phyloP scores from a whole-genome alignment of 2,888 invertebrate genomes.

The Labia minor region DNA sequence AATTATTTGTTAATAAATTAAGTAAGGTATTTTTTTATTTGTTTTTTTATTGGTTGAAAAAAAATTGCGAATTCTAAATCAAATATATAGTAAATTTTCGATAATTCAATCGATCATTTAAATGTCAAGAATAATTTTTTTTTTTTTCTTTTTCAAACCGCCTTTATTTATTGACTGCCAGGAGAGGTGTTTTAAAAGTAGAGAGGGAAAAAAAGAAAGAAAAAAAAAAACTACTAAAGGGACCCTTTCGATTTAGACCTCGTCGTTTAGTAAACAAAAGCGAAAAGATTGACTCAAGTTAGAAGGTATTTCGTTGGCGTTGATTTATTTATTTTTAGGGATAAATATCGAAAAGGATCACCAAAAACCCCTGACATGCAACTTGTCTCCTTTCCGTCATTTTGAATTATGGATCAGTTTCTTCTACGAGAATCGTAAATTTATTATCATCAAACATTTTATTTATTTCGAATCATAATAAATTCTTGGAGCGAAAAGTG shows the following conservation, averaged over 20 bases:
- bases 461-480: not conserved
- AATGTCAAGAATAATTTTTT: not conserved
- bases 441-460: not conserved
- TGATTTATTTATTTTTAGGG: slow-evolving; percentile 4
- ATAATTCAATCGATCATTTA: not conserved
- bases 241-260: not conserved
- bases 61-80: too few relatives aligned
- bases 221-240: not conserved
- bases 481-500: not conserved
- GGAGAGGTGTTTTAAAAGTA: not conserved
- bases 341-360: not conserved
- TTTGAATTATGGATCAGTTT: slow-evolving; percentile 7
- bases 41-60: too few relatives aligned
- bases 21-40: too few relatives aligned
- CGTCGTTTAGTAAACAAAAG: slow-evolving; percentile 4
- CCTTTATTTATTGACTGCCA: not conserved
- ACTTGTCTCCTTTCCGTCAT: slow-evolving; percentile 5
- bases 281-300: not conserved
- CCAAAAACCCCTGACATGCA: not conserved
- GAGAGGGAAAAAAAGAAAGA: not conserved
- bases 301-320: not conserved
- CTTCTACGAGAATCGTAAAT: not conserved
- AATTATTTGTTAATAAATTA: too few relatives aligned
- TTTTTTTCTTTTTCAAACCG: not conserved
- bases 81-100: too few relatives aligned